Evolutionary conservation across 2,888 invertebrate species (phyloP).

Genomic region (Tetragonisca angustula): DNA sequence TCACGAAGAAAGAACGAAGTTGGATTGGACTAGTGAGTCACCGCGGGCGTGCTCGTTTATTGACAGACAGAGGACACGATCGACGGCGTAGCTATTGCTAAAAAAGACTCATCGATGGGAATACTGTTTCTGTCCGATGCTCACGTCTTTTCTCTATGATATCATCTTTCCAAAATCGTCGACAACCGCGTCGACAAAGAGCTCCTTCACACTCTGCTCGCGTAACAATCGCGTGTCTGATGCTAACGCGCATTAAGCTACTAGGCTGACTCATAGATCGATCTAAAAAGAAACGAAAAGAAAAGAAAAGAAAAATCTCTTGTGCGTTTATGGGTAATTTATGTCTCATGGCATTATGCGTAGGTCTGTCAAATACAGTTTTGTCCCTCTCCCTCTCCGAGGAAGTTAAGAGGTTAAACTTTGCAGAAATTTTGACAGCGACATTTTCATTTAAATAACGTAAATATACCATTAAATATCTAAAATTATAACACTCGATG

Average conservation of each 20-base stretch:
- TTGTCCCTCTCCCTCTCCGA: not conserved
- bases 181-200: constrained; percentile 39
- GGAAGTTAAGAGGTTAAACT: not conserved
- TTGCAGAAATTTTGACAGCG: too few species aligned
- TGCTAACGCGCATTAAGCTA: not conserved
- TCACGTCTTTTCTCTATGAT: constrained; percentile 27
- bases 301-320: not conserved
- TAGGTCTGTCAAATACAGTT: too few species aligned
- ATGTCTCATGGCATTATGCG: not conserved
- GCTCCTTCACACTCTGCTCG: not conserved
- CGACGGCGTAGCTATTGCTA: constrained; percentile 7
- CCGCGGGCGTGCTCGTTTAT: constrained; percentile 43
- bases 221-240: constrained; percentile 28
- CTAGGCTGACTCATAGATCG: constrained; percentile 35
- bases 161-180: constrained; percentile 58
- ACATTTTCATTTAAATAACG: too few species aligned
- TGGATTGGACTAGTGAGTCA: constrained; percentile 44
- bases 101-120: constrained; percentile 19
- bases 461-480: too few species aligned
- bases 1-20: constrained; percentile 52
- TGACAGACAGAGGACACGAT: constrained; percentile 41
- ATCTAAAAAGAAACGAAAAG: not conserved
- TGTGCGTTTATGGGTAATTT: not conserved
- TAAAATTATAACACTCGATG: too few species aligned
- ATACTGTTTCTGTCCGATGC: constrained; percentile 21